Conservation (phyloP, 2,888 invertebrate genomes). For the Lydus trimaculatus region DNA sequence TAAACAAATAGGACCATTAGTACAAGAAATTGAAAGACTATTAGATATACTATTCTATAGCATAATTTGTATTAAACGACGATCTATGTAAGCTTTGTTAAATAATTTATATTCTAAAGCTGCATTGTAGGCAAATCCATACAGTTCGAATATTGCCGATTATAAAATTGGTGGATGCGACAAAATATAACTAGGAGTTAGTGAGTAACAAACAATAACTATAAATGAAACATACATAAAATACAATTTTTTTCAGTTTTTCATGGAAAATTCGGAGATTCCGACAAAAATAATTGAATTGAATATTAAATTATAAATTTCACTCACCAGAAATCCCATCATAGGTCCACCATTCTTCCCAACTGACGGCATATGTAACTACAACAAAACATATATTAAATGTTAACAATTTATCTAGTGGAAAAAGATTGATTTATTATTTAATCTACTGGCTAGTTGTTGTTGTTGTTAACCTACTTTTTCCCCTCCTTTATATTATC, state of each 20-base stretch:
- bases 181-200: too few species aligned
- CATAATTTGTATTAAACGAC: neutral
- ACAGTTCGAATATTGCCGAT: neutral
- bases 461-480: neutral
- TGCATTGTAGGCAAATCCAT: neutral
- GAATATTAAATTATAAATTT: conserved; percentile 9
- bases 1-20: neutral
- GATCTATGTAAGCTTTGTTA: neutral
- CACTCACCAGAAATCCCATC: conserved; percentile 82
- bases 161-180: conserved; percentile 1
- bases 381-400: conserved; percentile 62
- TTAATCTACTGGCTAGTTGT: neutral
- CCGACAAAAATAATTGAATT: neutral
- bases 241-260: too few species aligned
- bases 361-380: conserved; percentile 80
- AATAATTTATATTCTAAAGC: neutral
- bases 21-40: neutral
- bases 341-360: conserved; percentile 78
- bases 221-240: too few species aligned
- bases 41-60: neutral
- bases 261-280: neutral
- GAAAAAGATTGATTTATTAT: conserved; percentile 3
- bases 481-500: too few species aligned
- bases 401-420: neutral
- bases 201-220: neutral